Evolutionary conservation across 2,888 invertebrate species (phyloP).

Genomic region (Hedychridium roseum): DNA sequence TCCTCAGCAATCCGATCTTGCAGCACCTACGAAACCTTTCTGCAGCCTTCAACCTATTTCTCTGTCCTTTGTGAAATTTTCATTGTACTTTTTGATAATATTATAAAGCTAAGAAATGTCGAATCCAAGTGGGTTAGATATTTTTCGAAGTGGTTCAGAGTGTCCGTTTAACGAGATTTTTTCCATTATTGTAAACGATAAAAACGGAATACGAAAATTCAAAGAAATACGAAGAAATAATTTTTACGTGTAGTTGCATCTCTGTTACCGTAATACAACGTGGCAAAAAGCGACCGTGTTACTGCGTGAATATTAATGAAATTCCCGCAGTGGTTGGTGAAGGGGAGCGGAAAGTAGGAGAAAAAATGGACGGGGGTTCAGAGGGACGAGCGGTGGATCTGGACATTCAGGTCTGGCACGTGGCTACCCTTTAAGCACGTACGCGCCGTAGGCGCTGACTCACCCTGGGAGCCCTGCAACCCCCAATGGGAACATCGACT

Average conservation of each 20-base stretch:
- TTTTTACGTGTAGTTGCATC: slow-evolving; percentile 53
- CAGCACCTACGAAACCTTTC: slow-evolving; percentile 10
- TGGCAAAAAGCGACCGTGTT: slow-evolving; percentile 56
- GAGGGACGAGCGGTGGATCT: slow-evolving; percentile 9
- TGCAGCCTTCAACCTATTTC: slow-evolving; percentile 3
- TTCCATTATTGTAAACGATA: no score
- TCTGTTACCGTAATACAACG: slow-evolving; percentile 53
- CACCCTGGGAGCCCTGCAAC: slow-evolving; percentile 13
- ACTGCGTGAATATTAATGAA: slow-evolving; percentile 58
- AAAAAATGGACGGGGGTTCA: neutral
- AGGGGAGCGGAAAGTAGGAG: slow-evolving; percentile 1
- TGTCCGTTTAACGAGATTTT: no score
- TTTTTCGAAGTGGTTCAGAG: no score
- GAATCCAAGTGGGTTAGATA: no score
- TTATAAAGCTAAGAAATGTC: no score
- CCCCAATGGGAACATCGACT: neutral
- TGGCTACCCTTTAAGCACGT: slow-evolving; percentile 43
- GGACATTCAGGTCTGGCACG: slow-evolving; percentile 40
- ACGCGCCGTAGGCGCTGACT: slow-evolving; percentile 37
- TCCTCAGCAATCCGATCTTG: slow-evolving; percentile 24
- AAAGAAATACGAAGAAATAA: no score
- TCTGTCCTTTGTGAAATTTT: neutral
- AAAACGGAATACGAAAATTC: no score
- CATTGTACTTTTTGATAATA: neutral
- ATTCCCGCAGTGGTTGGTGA: slow-evolving; percentile 25